Conservation (phyloP, 2,113 vertebrate species). For the Rutilus rutilus region DNA sequence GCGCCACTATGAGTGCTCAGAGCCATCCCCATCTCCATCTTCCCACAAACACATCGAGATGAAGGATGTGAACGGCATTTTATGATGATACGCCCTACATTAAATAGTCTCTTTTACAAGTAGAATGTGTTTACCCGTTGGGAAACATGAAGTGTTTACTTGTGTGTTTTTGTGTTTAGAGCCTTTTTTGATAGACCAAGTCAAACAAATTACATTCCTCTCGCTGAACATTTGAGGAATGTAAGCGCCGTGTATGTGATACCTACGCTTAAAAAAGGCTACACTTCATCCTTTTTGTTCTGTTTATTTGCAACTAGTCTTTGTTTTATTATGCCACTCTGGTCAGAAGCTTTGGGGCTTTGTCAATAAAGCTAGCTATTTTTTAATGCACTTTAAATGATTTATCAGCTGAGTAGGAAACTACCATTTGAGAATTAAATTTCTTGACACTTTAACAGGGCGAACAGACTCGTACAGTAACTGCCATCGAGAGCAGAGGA, state of each 20-base stretch:
- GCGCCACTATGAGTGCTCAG: conserved; percentile 65
- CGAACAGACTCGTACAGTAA: conserved; percentile 4
- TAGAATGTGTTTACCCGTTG: conserved; percentile 66
- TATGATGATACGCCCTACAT: conserved; percentile 63
- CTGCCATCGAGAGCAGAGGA: conserved; percentile 56
- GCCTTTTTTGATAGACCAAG: conserved; percentile 49
- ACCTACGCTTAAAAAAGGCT: background rate
- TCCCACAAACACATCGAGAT: conserved; percentile 61
- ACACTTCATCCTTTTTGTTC: background rate
- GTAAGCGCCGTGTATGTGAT: background rate
- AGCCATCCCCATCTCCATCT: conserved; percentile 64
- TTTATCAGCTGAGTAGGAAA: conserved; percentile 31
- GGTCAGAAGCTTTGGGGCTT: conserved; percentile 25
- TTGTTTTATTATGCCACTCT: conserved; percentile 19
- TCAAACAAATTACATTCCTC: conserved; percentile 40
- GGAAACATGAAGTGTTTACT: conserved; percentile 44
- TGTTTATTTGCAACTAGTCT: conserved; percentile 8
- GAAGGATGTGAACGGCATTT: conserved; percentile 65
- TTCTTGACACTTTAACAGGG: conserved; percentile 10
- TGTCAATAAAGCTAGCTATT: background rate
- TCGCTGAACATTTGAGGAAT: conserved; percentile 47
- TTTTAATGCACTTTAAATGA: conserved; percentile 6
- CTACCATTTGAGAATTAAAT: conserved; percentile 26
- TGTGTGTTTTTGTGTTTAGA: conserved; percentile 52
- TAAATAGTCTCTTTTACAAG: conserved; percentile 55